Conservation (phyloP, 2,797 vertebrate species). For the Gymnodraco acuticeps region DNA sequence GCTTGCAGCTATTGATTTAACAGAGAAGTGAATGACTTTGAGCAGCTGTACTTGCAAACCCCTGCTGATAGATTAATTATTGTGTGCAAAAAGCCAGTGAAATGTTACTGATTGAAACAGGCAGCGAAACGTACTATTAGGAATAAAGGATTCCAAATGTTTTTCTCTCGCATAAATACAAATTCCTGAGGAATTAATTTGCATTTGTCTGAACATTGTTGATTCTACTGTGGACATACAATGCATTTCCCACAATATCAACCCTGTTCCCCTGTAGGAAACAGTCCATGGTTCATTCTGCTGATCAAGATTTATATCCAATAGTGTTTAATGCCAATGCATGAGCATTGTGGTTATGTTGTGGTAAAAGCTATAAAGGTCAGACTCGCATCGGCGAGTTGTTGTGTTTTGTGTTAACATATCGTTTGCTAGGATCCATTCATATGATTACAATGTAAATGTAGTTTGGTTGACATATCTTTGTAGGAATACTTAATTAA, state of each 20-base stretch:
- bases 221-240: not conserved
- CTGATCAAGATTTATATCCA: constrained; percentile 4
- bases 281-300: not conserved
- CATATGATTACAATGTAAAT: not conserved
- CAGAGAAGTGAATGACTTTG: constrained; percentile 24
- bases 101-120: constrained; percentile 31
- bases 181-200: not conserved
- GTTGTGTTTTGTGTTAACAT: not conserved
- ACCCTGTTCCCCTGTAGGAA: not conserved
- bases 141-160: not conserved
- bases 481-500: not conserved
- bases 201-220: not conserved
- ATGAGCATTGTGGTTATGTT: not conserved
- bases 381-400: too few species aligned
- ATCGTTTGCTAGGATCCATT: not conserved
- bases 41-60: constrained; percentile 27
- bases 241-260: not conserved
- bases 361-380: constrained; percentile 6
- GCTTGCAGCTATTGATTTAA: constrained; percentile 18
- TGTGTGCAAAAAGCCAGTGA: constrained; percentile 13
- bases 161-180: not conserved
- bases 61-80: constrained; percentile 33
- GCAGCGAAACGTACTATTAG: not conserved
- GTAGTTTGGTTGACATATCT: not conserved
- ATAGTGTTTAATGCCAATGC: not conserved